Base-by-base conservation (phyloP, 2,888 invertebrate genomes). In the Thyatira batis region DNA sequence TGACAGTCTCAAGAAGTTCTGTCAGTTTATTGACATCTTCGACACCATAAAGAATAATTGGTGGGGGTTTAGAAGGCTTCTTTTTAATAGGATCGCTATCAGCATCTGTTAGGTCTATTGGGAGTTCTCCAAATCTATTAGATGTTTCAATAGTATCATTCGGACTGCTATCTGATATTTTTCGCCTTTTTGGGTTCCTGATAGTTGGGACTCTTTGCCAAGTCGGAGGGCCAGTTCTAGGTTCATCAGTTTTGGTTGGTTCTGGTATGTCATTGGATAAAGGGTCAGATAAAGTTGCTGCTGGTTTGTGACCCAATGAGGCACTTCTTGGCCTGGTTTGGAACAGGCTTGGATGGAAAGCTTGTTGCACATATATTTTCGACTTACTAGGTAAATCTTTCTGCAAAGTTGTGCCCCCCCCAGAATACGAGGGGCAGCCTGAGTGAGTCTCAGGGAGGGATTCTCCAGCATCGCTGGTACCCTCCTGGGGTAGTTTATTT, bases 21-120 rank as follows among this genome's bases (percentile, higher is more conserved):
- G 54, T 23, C 9, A 58, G 50, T 50, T 58, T 49, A 6, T 56
- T 61, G 13, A 61, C 49, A 30, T 60, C 60, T 5, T 60, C 53
- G 1, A 57, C 45, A 3, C 55, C 57, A 46, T 56, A 54, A 9
- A 57, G 28, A 13, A 61, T 23, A 20, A 61, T 57, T 1, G 57
- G 57, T 9, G 60, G 60, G 13, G 57, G 54, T 43, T 55, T 60
- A 46, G 50, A 48, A 45, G 48, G 48, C 2, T 6, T 33, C 30
- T 52, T 54, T 28, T 20, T 17, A 1, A 10, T 20, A 11, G 23
- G 20, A 17, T 30, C 13, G 23, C 13, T n/a, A n/a, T n/a, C 20
- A 21, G 10, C 17, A 11, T 56, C 49, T 17, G 20, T 45, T 30
- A 21, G 13, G 50, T 52, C 52, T 30, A 52, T n/a, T 13, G 57